Base-by-base conservation (phyloP, 2,888 invertebrate genomes). In the Zygothrica quintamaculata region DNA sequence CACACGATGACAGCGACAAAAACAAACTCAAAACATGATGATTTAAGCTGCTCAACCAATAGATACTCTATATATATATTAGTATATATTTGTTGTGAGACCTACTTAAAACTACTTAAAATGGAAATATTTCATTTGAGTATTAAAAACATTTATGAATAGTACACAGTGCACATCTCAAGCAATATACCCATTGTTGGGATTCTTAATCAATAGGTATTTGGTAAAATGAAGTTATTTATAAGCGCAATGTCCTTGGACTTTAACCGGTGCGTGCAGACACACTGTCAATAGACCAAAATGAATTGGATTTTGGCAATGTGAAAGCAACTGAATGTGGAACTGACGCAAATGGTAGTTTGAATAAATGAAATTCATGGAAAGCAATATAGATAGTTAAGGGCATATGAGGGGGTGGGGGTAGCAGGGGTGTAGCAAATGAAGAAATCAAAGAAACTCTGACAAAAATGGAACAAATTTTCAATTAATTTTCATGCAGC, bases 401-500 rank as follows among this genome's bases (percentile, higher is more conserved):
- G 26, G 26, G 26, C 26, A 26, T n/a, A n/a, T n/a, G 26, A 26
- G 26, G 26, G 26, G 26, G 4, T 4, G 34, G 12, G 12, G 7
- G 13, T 11, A 31, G 22, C 29, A 12, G 16, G 29, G 9, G 7
- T 22, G 18, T 56, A 42, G 31, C 25, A 25, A 31, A 34, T 40
- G 29, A 46, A 11, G 16, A 53, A 22, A n/a, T 13, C 29, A n/a
- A 31, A 18, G 7, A 12, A 31, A 29, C 9, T 13, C 16, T 31
- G 5, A 22, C 40, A 53, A 51, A 39, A 51, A 39, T 52, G 62
- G 33, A 61, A 65, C 68, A 79, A 77, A 74, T 82, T 79, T 82
- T 79, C 80, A 79, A 79, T 79, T 79, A 79, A 77, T 77, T 79
- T 67, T 64, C 74, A 56, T 68, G 71, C 48, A 58, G 5, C 18